Conservation (phyloP, 2,113 vertebrate species). For the Barbus barbus region DNA sequence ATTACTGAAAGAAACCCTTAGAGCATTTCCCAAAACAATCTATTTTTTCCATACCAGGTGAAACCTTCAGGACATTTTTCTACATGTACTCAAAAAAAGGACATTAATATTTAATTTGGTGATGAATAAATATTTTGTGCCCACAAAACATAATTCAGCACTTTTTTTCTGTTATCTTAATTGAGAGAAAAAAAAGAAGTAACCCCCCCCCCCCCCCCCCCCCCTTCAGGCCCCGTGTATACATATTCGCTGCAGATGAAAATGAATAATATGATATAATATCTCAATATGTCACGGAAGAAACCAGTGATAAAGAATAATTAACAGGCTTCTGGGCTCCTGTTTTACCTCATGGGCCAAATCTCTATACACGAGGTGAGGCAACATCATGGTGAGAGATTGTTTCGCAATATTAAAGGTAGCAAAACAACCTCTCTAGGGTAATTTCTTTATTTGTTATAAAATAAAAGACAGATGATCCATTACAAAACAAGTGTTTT, state of each 20-base stretch:
- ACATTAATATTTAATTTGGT: slow-evolving; percentile 57
- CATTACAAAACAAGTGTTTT: slow-evolving; percentile 1
- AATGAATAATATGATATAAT: slow-evolving; percentile 49
- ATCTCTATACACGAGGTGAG: slow-evolving; percentile 15
- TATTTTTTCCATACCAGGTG: slow-evolving; percentile 42
- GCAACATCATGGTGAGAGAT: not conserved
- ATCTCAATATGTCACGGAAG: slow-evolving; percentile 37
- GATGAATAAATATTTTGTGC: slow-evolving; percentile 50
- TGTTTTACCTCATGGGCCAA: slow-evolving; percentile 38
- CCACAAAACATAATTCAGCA: slow-evolving; percentile 49
- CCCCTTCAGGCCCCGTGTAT: slow-evolving; percentile 21
- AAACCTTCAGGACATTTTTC: slow-evolving; percentile 51
- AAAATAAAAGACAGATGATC: not conserved
- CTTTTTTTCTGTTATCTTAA: slow-evolving; percentile 53
- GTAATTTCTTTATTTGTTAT: slow-evolving; percentile 16
- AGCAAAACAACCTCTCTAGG: slow-evolving; percentile 1
- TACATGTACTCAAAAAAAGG: slow-evolving; percentile 41
- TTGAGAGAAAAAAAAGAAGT: slow-evolving; percentile 29
- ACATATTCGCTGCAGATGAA: slow-evolving; percentile 48
- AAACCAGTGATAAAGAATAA: slow-evolving; percentile 53
- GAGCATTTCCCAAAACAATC: slow-evolving; percentile 35
- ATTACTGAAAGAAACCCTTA: slow-evolving; percentile 43
- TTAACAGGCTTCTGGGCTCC: slow-evolving; percentile 48
- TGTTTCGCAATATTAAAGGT: slow-evolving; percentile 15
- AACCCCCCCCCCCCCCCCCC: not conserved